Conservation (phyloP, 2,113 vertebrate species). For the Nettapus auritus region DNA sequence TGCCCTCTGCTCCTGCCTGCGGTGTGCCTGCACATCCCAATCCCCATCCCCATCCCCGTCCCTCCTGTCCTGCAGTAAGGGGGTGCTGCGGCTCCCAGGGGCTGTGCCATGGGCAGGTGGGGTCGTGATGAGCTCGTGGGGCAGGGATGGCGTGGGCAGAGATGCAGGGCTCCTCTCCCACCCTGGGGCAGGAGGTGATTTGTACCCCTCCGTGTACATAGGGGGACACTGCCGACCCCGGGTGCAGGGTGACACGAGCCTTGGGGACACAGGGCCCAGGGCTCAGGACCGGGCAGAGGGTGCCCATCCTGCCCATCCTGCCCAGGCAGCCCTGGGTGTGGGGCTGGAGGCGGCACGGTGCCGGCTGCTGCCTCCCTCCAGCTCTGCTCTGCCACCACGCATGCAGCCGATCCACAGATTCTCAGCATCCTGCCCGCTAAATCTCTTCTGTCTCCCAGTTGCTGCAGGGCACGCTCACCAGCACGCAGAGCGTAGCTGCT, state of each 20-base stretch:
- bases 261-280: rapidly evolving
- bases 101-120: rapidly evolving
- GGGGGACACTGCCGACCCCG: rapidly evolving
- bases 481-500: background rate
- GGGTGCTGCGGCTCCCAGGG: rapidly evolving
- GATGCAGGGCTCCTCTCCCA: background rate
- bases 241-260: background rate
- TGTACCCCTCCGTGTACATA: rapidly evolving
- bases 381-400: background rate
- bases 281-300: rapidly evolving
- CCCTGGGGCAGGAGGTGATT: background rate
- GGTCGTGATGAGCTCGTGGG: background rate
- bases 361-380: background rate
- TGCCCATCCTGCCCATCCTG: background rate
- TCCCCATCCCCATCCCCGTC: background rate
- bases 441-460: background rate
- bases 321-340: rapidly evolving
- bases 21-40: background rate
- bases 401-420: background rate
- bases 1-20: background rate
- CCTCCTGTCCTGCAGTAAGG: background rate
- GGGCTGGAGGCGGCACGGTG: rapidly evolving
- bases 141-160: background rate
- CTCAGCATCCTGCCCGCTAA: background rate
- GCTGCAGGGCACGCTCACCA: background rate